Conservation (phyloP, 1,140 invertebrate species). For the Pseudomyrmex concolor region DNA sequence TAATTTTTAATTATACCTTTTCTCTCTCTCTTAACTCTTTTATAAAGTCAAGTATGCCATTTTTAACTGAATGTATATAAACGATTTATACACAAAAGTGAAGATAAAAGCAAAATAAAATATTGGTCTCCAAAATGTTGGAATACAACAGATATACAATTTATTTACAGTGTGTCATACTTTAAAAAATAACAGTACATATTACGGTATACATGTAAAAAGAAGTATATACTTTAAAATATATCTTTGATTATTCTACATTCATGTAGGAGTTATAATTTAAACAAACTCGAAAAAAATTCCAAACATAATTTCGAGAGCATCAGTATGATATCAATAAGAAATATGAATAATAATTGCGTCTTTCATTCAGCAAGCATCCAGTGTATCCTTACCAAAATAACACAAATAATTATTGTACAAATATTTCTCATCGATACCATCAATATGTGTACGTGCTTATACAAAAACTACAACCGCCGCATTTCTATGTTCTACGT, state of each 20-base stretch:
- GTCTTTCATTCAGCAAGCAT: background rate
- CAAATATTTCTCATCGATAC: constrained; percentile 27
- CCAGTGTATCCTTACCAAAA: no score
- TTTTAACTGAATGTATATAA: background rate
- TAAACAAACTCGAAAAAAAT: constrained; percentile 44
- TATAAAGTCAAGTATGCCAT: background rate
- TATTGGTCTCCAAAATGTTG: background rate
- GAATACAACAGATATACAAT: constrained; percentile 81
- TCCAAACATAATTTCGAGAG: background rate
- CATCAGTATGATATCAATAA: constrained; percentile 3
- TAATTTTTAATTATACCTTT: background rate
- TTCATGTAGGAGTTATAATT: constrained; percentile 37
- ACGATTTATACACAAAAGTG: background rate
- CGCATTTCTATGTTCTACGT: constrained; percentile 38
- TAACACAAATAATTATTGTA: background rate
- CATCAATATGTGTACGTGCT: constrained; percentile 10
- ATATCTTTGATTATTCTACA: constrained; percentile 29
- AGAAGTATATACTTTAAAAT: constrained; percentile 4
- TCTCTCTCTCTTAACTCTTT: background rate
- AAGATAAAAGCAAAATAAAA: background rate
- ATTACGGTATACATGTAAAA: constrained; percentile 13
- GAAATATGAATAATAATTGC: background rate
- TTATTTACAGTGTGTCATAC: constrained; percentile 77
- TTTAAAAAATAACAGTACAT: constrained; percentile 50
- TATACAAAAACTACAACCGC: background rate